phyloP scores from a whole-genome alignment of 2,113 vertebrate species.

The Apus apus region DNA sequence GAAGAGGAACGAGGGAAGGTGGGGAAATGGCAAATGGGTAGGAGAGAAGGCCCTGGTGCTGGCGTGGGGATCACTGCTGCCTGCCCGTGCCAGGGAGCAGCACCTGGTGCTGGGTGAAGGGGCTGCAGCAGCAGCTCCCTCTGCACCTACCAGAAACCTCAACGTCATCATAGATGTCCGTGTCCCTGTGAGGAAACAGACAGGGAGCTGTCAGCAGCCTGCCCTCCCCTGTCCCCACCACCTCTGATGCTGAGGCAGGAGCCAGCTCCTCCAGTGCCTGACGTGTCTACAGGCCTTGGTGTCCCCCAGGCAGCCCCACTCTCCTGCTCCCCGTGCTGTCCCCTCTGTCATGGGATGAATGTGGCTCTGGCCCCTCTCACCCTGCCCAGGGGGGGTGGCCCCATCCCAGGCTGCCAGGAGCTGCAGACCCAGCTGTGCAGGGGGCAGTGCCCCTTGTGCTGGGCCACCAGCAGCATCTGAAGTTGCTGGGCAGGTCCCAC shows the following conservation, averaged over 20 bases:
- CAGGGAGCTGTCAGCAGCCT: background rate
- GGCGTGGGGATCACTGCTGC: background rate
- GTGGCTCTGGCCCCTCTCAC: background rate
- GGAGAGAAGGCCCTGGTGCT: background rate
- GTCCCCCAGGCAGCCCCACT: rapidly evolving
- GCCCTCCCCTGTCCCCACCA: background rate
- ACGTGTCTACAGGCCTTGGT: background rate
- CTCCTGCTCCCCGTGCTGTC: background rate
- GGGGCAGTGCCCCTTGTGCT: rapidly evolving
- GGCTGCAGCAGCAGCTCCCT: background rate
- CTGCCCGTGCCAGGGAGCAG: background rate
- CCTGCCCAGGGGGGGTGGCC: rapidly evolving
- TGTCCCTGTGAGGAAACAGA: constrained; percentile 73
- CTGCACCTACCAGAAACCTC: constrained; percentile 71
- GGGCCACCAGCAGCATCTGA: background rate
- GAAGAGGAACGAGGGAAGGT: background rate
- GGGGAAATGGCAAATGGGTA: background rate
- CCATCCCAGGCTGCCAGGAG: rapidly evolving
- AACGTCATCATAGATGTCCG: constrained; percentile 84
- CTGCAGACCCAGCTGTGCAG: rapidly evolving
- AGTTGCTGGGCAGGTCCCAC: background rate
- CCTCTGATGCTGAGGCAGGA: rapidly evolving
- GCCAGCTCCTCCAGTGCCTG: too few relatives aligned
- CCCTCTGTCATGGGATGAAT: background rate
- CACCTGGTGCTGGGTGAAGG: rapidly evolving